phyloP scores from a whole-genome alignment of 2,797 vertebrate species.

The Sebastolobus altivelis region DNA sequence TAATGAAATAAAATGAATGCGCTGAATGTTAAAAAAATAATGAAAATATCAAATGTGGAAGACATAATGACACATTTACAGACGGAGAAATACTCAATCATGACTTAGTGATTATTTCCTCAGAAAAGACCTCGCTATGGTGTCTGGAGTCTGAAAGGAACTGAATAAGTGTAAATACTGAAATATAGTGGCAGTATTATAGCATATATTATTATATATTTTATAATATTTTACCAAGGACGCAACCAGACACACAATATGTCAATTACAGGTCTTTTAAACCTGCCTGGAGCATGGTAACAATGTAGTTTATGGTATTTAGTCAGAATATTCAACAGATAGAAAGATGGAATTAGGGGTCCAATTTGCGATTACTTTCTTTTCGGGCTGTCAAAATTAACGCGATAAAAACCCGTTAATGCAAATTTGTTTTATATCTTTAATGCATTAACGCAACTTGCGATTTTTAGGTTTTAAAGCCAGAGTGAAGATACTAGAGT shows the following conservation, averaged over 20 bases:
- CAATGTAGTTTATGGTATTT: background rate
- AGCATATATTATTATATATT: too few relatives aligned
- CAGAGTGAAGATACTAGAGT: too few relatives aligned
- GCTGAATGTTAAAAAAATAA: background rate
- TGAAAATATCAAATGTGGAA: background rate
- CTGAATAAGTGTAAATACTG: background rate
- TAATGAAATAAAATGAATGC: background rate
- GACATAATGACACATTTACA: background rate
- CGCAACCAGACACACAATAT: background rate
- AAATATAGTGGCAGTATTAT: background rate
- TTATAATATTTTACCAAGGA: background rate
- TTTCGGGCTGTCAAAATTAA: too few relatives aligned
- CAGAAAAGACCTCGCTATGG: background rate
- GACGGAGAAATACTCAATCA: background rate
- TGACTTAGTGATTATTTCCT: background rate
- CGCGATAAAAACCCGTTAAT: too few relatives aligned
- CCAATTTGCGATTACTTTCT: background rate
- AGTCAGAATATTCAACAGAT: background rate
- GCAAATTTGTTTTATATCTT: too few relatives aligned
- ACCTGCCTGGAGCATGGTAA: background rate
- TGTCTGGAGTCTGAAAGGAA: background rate
- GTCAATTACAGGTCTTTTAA: background rate
- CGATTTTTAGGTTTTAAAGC: too few relatives aligned
- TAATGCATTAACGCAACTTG: too few relatives aligned
- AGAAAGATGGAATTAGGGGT: background rate